Evolutionary conservation across 2,113 vertebrate species (phyloP).

Genomic region (Herpetotheres cachinnans): DNA sequence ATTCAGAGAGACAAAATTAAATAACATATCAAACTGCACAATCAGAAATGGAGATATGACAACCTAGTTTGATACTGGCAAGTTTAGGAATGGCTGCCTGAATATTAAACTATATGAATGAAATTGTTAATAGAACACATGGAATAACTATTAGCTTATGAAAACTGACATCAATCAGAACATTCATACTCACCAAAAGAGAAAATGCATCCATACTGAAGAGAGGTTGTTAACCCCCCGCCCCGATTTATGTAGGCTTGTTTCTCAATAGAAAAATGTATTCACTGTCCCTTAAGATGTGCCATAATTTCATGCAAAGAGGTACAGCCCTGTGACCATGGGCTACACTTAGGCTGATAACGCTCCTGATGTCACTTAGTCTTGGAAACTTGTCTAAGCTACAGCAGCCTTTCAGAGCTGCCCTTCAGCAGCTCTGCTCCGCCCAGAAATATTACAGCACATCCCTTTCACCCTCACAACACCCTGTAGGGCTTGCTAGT

Average conservation of each 20-base stretch:
- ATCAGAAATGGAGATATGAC: background rate
- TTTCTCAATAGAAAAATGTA: background rate
- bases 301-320: background rate
- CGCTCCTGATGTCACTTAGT: background rate
- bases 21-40: background rate
- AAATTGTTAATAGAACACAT: background rate
- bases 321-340: background rate
- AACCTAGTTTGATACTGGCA: background rate
- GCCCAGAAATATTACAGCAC: background rate
- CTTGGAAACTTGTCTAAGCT: background rate
- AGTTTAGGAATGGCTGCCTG: background rate
- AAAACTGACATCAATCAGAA: background rate
- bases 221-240: background rate
- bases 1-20: constrained; percentile 33
- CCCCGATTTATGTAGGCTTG: background rate
- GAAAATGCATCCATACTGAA: background rate
- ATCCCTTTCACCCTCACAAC: background rate
- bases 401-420: accelerated
- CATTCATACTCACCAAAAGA: background rate
- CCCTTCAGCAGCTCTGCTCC: background rate
- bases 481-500: background rate
- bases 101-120: background rate
- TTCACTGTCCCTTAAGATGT: background rate
- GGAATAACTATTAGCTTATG: background rate
- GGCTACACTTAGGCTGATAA: background rate